Conservation (phyloP, 2,797 vertebrate species). For the Mormyrus proboscirostris region DNA sequence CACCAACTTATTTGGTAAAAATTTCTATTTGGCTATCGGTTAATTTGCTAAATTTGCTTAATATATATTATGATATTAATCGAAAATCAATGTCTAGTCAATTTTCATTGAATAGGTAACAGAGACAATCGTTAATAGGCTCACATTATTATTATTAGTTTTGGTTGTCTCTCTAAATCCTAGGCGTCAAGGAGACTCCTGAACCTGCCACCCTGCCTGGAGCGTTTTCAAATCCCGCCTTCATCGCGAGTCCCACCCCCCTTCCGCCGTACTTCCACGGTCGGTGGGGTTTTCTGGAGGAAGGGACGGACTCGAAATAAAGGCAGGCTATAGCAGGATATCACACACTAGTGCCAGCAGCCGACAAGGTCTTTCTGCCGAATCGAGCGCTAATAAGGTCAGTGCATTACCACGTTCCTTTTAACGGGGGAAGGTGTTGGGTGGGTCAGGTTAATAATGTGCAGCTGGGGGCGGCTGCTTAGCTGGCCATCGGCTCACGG, state of each 20-base stretch:
- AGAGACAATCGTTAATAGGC: neutral
- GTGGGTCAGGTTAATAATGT: neutral
- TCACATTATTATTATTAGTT: neutral
- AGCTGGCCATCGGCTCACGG: neutral
- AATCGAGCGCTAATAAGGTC: neutral
- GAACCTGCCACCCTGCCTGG: neutral
- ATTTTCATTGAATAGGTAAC: neutral
- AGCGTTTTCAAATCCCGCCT: slow-evolving; percentile 15
- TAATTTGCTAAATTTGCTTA: neutral
- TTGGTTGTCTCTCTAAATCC: neutral
- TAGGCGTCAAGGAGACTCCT: neutral
- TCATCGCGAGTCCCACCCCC: slow-evolving; percentile 4
- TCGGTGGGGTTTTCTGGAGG: neutral
- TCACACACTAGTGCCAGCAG: neutral
- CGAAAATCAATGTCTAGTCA: neutral
- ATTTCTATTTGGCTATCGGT: neutral
- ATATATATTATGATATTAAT: neutral
- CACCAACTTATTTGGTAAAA: neutral
- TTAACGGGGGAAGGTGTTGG: neutral
- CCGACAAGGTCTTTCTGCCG: neutral
- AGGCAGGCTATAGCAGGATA: neutral
- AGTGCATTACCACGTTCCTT: neutral
- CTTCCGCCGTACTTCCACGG: neutral
- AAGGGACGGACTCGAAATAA: neutral
- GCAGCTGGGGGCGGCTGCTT: neutral